Evolutionary conservation across 2,113 vertebrate species (phyloP).

Genomic region (Danio rerio): DNA sequence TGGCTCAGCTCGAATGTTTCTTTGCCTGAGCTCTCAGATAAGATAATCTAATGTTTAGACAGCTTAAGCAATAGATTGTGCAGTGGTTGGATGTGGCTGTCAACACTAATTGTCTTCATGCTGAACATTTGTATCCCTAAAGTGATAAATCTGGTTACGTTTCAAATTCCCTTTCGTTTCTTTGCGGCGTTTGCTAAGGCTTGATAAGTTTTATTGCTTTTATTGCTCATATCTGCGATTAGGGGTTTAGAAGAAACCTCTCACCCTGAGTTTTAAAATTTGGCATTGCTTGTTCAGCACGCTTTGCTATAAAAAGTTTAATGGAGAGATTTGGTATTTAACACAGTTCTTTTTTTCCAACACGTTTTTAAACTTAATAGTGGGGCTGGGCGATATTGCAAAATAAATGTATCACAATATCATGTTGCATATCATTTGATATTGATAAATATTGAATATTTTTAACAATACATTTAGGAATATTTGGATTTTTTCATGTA

Average conservation of each 20-base stretch:
- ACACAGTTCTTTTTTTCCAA: too few species aligned
- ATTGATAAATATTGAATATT: too few species aligned
- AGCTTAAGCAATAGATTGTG: slow-evolving; percentile 31
- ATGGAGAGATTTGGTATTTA: background rate
- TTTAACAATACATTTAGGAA: too few species aligned
- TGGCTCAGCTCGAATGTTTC: slow-evolving; percentile 11
- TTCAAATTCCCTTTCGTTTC: background rate
- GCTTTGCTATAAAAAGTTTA: background rate
- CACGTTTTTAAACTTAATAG: too few species aligned
- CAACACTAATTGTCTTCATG: slow-evolving; percentile 36
- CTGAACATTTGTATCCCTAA: slow-evolving; percentile 9
- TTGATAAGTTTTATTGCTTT: background rate
- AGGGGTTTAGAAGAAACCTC: background rate
- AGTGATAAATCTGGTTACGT: slow-evolving; percentile 17
- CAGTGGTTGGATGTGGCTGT: slow-evolving; percentile 32
- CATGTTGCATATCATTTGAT: too few species aligned
- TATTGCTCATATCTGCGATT: background rate
- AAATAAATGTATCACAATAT: too few species aligned
- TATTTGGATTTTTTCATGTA: too few species aligned
- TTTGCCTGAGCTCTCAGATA: slow-evolving; percentile 40
- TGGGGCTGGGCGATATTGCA: too few species aligned
- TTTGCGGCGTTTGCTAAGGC: background rate
- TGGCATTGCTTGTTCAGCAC: background rate
- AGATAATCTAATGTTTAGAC: slow-evolving; percentile 49
- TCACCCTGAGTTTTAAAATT: background rate